Base-by-base conservation (phyloP, 2,113 vertebrate genomes). In the Oreochromis tanganicae region DNA sequence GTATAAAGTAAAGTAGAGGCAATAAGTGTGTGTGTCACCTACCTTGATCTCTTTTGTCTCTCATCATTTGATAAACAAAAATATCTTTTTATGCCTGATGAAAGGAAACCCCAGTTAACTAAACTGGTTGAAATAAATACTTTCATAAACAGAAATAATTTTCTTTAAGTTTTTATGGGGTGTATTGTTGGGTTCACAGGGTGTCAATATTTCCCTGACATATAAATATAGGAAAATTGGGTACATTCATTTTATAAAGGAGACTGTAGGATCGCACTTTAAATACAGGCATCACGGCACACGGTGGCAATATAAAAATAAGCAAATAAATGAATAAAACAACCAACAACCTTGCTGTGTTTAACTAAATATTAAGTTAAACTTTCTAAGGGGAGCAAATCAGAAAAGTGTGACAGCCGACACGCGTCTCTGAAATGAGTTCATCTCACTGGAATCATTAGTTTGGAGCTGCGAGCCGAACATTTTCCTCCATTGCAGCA, bases 361-460 rank as follows among this genome's bases (percentile, higher is more conserved):
- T 88, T 55, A 36, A 55, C 66, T 61, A 75, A 88, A 85, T 57
- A 66, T 89, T 80, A 84, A 84, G 29, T 54, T 48, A 80, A 93
- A 93, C 80, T 92, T 95, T 89, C 56, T 63, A 86, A 52, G 81
- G 48, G 59, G 38, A 85, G 79, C 36, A 52, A 85, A 91, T 92
- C 82, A 85, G 61, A 87, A 81, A 86, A 90, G 84, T 92, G 86
- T 89, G 90, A 90, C 93, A 91, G 91, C 85, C 68, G 46, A 87
- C 80, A 80, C 55, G 41, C 68, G 3, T 91, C 83, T 91, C 43
- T 80, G 59, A 94, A 92, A 90, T 90, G 71, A 88, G 83, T 85
- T 93, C 93, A 94, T 90, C 90, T 94, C 88, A 24, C 82, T 78
- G 86, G 93, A 93, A 92, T 93, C 93, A 95, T 94, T 94, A 89